phyloP scores from a whole-genome alignment of 2,888 invertebrate genomes.

The Scaptodrosophila latifasciaeformis region DNA sequence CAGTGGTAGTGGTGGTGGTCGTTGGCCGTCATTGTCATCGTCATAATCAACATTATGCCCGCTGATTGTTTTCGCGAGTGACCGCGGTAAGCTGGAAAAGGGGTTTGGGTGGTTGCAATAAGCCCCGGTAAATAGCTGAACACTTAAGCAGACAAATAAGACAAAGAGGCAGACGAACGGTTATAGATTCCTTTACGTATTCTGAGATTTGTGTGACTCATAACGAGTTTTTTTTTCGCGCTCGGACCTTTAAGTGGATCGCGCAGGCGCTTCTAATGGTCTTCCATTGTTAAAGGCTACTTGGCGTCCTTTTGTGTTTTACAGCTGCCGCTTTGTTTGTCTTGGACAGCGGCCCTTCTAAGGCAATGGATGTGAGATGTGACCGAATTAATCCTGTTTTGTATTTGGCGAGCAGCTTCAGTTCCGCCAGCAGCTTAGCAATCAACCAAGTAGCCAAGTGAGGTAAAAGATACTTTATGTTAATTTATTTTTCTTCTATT shows the following conservation, averaged over 20 bases:
- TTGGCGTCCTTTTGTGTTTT: no score
- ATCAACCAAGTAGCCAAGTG: constrained; percentile 26
- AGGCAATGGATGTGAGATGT: no score
- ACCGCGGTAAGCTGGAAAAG: constrained; percentile 43
- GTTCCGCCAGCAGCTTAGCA: constrained; percentile 60
- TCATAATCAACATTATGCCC: constrained; percentile 54
- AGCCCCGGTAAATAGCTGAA: constrained; percentile 40
- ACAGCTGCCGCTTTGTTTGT: constrained; percentile 42
- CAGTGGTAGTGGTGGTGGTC: neutral
- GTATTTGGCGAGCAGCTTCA: constrained; percentile 28
- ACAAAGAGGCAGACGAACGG: constrained; percentile 9
- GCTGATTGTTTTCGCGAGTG: constrained; percentile 60
- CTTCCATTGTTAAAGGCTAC: constrained; percentile 35
- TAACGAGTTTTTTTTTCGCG: constrained; percentile 54
- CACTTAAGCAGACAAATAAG: constrained; percentile 14
- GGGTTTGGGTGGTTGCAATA: constrained; percentile 13
- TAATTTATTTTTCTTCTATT: constrained; percentile 31
- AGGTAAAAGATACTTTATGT: constrained; percentile 50
- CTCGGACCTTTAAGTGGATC: constrained; percentile 65
- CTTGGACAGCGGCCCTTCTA: constrained; percentile 46
- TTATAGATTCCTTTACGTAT: constrained; percentile 34
- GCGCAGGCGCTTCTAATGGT: constrained; percentile 42
- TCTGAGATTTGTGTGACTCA: constrained; percentile 65
- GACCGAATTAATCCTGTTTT: neutral
- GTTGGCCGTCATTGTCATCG: constrained; percentile 11